Evolutionary conservation across 2,888 invertebrate species (phyloP).

Genomic region (Tetheella fluctuosa): DNA sequence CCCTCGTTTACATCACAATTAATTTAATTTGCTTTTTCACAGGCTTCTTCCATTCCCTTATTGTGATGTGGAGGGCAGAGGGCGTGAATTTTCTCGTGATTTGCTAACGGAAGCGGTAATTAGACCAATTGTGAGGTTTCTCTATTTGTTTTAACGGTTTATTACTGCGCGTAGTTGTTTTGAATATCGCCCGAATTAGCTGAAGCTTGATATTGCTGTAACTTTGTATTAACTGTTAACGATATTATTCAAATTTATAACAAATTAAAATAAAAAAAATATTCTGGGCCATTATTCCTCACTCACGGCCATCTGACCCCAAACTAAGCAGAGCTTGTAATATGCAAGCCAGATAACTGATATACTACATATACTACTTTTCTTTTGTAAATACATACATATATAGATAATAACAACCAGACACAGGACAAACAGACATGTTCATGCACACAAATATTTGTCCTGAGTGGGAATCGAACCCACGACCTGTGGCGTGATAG

Average conservation of each 20-base stretch:
- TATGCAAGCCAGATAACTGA: too few relatives aligned
- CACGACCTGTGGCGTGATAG: too few relatives aligned
- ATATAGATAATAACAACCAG: too few relatives aligned
- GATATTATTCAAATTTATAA: not conserved
- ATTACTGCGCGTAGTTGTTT: conserved; percentile 62
- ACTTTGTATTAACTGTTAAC: conserved; percentile 20
- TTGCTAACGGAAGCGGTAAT: conserved; percentile 79
- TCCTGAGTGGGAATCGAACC: too few relatives aligned
- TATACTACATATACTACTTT: too few relatives aligned
- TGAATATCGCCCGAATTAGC: conserved; percentile 55
- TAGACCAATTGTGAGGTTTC: conserved; percentile 79
- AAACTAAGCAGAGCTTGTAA: too few relatives aligned
- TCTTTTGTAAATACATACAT: too few relatives aligned
- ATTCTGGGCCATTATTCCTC: too few relatives aligned
- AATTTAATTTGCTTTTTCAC: conserved; percentile 83
- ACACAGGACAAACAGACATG: too few relatives aligned
- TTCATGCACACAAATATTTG: too few relatives aligned
- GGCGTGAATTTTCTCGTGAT: conserved; percentile 81
- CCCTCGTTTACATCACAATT: conserved; percentile 83
- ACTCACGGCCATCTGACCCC: too few relatives aligned
- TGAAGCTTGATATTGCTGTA: conserved; percentile 46
- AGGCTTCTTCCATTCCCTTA: conserved; percentile 79
- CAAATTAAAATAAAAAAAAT: too few relatives aligned
- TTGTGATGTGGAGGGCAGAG: conserved; percentile 74
- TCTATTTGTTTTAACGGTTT: conserved; percentile 78